phyloP scores from a whole-genome alignment of 2,113 vertebrate species.

The Tonatia bakeri region DNA sequence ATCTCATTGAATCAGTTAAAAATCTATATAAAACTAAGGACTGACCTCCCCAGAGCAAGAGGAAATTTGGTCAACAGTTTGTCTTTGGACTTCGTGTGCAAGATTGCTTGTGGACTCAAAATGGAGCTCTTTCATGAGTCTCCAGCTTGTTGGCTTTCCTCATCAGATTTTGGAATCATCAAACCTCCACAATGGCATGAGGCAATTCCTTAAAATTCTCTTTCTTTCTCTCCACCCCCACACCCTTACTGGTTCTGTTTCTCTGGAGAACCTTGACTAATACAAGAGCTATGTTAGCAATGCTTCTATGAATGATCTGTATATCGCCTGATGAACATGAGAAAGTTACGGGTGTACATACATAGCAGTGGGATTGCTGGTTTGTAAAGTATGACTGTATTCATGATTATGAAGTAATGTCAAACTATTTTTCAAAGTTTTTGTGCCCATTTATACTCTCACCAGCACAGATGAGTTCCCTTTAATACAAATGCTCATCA shows the following conservation, averaged over 20 bases:
- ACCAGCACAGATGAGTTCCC: conserved; percentile 1
- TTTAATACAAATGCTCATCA: neutral
- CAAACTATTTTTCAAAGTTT: conserved; percentile 22
- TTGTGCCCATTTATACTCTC: neutral
- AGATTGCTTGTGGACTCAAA: neutral
- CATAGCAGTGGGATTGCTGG: neutral
- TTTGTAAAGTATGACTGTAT: neutral
- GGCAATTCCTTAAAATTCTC: neutral
- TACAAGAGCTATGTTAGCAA: neutral
- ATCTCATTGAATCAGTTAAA: neutral
- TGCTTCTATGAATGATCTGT: neutral
- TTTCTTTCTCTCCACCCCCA: neutral
- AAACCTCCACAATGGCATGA: neutral
- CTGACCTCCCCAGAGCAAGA: neutral
- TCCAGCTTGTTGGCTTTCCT: neutral
- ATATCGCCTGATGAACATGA: neutral
- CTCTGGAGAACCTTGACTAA: neutral
- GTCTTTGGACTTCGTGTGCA: neutral
- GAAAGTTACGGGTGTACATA: neutral
- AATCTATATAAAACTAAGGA: neutral
- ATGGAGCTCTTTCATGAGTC: neutral
- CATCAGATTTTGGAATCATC: neutral
- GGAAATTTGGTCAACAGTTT: neutral
- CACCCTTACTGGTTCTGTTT: neutral
- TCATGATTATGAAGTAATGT: neutral